Evolutionary conservation across 2,888 invertebrate genomes (phyloP).

Genomic region (Quadroppia sp.): DNA sequence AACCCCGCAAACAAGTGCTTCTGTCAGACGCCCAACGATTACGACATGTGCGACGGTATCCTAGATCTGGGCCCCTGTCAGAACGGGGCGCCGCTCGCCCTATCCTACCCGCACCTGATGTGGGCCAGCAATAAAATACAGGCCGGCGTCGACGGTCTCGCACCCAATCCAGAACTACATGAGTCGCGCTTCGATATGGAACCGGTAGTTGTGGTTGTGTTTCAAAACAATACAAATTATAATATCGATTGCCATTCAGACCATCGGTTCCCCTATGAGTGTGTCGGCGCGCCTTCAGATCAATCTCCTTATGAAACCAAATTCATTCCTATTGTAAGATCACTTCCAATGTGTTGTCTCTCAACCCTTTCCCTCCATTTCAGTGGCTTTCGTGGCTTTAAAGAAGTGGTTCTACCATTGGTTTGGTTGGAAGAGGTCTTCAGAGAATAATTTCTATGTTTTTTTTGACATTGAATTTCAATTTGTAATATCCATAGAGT

Average conservation of each 20-base stretch:
- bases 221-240: background rate
- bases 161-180: slow-evolving; percentile 33
- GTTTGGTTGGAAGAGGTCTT: slow-evolving; percentile 38
- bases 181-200: slow-evolving; percentile 36
- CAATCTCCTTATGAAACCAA: slow-evolving; percentile 33
- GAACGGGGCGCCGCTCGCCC: slow-evolving; percentile 38
- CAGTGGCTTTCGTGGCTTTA: slow-evolving; percentile 16
- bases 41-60: slow-evolving; percentile 32
- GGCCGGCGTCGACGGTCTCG: slow-evolving; percentile 24
- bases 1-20: slow-evolving; percentile 46
- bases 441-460: too few species aligned
- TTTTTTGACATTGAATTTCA: slow-evolving; percentile 16
- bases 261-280: slow-evolving; percentile 19
- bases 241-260: slow-evolving; percentile 15
- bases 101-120: slow-evolving; percentile 39
- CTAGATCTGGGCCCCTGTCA: slow-evolving; percentile 39
- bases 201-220: slow-evolving; percentile 33
- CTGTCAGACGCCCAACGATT: slow-evolving; percentile 40
- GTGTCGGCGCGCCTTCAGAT: slow-evolving; percentile 25
- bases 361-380: background rate
- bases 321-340: slow-evolving; percentile 14
- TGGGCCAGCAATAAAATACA: background rate
- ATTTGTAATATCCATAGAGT: background rate
- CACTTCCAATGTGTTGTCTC: background rate
- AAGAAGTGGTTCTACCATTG: slow-evolving; percentile 26